Base-by-base conservation (phyloP, 2,113 vertebrate genomes). In the Saccopteryx bilineata region DNA sequence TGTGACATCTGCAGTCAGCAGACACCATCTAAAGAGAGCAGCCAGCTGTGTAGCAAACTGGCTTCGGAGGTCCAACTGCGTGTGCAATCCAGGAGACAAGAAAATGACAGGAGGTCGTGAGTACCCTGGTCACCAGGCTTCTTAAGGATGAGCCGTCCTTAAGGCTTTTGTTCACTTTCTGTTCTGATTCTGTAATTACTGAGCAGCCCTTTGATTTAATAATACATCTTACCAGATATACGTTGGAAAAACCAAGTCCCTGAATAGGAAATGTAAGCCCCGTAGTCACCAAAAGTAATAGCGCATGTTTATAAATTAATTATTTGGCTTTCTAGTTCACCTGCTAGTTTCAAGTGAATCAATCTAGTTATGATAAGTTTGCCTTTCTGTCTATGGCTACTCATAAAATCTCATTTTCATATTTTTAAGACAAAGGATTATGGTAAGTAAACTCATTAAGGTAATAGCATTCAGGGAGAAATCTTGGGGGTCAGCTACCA, bases 1-100 rank as follows among this genome's bases (percentile, higher is more conserved):
- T 82, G 81, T 95, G 87, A 82, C 66, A 96, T 79, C n/a, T 21
- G 56, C 14, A 92, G 12, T 85, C 39, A 90, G 81, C 52, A 63
- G 92, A 18, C 26, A 54, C 96, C 81, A 93, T 84, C 24, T 60
- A 63, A 74, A 58, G 46, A 58, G 60, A 90, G 13, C 50, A 91
- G 58, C 15, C 54, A 91, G 58, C 23, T 69, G 54, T 11, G 8
- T 33, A 23, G 56, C 60, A 56, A 48, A 48, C 28, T 84, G 50
- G 60, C 28, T 72, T 87, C 21, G 5, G 28, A 78, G 12, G 26
- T 83, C 19, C 56, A 58, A 15, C 28, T 71, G 11, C 7, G 50
- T 56, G 0, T 9, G 60, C 7, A 18, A 26, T 52, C 7, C 31
- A 63, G 26, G 7, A 54, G 12, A 46, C 6, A 56, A 52, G 26